phyloP scores from a whole-genome alignment of 30 jellyfish, hydroid and myxozoan genomes.

The Catostylus mosaicus region DNA sequence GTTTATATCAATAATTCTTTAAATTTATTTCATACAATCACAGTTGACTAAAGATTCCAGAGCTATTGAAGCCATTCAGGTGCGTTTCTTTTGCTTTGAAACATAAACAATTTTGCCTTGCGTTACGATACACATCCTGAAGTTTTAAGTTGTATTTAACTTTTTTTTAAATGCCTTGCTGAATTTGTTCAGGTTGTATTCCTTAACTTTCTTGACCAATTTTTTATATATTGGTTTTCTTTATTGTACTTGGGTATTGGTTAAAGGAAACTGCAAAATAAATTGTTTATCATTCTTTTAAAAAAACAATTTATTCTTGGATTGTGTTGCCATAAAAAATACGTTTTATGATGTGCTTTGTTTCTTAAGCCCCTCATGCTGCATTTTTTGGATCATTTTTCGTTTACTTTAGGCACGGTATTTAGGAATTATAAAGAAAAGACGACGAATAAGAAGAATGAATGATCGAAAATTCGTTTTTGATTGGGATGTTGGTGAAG shows the following conservation, averaged over 20 bases:
- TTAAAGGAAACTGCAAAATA: too few species aligned
- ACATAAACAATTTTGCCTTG: too few species aligned
- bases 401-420: constrained; percentile 75
- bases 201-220: too few species aligned
- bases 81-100: not conserved
- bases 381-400: too few species aligned
- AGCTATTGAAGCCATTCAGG: constrained; percentile 62
- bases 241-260: too few species aligned
- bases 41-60: constrained; percentile 42
- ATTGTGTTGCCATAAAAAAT: too few species aligned
- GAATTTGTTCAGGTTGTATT: not conserved
- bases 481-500: constrained; percentile 99
- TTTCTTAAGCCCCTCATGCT: too few species aligned
- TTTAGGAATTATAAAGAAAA: constrained; percentile 87
- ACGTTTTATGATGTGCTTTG: too few species aligned
- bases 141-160: too few species aligned
- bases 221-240: too few species aligned
- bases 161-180: not conserved
- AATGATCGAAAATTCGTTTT: constrained; percentile 96
- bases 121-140: too few species aligned
- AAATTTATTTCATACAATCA: not conserved
- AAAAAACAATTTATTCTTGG: too few species aligned
- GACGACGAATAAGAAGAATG: constrained; percentile 82
- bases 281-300: not conserved
- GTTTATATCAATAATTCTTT: not conserved